phyloP scores from a whole-genome alignment of 2,888 invertebrate genomes.

The Lumbricus terrestris region DNA sequence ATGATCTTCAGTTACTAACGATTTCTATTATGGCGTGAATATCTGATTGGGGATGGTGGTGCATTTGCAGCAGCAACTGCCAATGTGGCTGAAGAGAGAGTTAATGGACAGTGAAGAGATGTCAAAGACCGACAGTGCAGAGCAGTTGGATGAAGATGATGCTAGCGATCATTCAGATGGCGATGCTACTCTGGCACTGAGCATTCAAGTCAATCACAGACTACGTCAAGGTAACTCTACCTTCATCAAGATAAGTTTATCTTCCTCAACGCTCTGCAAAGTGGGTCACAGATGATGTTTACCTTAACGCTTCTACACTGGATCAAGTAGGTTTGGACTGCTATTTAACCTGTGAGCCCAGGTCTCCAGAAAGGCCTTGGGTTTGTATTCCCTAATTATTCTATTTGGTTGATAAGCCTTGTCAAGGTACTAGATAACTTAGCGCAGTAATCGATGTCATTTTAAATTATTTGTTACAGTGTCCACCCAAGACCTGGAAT shows the following conservation, averaged over 20 bases:
- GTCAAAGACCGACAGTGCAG: slow-evolving; percentile 34
- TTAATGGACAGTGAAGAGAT: slow-evolving; percentile 47
- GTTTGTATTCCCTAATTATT: no score
- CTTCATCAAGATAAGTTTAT: not conserved
- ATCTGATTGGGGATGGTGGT: not conserved
- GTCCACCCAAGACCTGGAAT: not conserved
- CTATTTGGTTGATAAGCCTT: no score
- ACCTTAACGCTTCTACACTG: no score
- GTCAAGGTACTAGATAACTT: not conserved
- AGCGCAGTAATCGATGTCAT: not conserved
- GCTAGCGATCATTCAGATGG: slow-evolving; percentile 26
- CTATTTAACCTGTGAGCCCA: no score
- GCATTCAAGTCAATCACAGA: slow-evolving; percentile 51
- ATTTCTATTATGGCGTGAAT: not conserved
- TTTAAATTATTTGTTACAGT: not conserved
- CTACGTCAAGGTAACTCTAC: slow-evolving; percentile 39
- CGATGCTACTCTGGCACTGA: slow-evolving; percentile 34
- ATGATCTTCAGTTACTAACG: not conserved
- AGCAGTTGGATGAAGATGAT: slow-evolving; percentile 24
- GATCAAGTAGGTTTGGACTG: no score
- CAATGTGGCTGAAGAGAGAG: slow-evolving; percentile 50
- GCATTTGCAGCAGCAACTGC: slow-evolving; percentile 42
- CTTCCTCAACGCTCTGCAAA: no score
- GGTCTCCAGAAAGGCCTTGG: no score
- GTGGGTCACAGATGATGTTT: no score